Evolutionary conservation across 2,888 invertebrate species (phyloP), one percentile per base, ranked within the genome.

Genomic region (Aspidiotus destructor): DNA sequence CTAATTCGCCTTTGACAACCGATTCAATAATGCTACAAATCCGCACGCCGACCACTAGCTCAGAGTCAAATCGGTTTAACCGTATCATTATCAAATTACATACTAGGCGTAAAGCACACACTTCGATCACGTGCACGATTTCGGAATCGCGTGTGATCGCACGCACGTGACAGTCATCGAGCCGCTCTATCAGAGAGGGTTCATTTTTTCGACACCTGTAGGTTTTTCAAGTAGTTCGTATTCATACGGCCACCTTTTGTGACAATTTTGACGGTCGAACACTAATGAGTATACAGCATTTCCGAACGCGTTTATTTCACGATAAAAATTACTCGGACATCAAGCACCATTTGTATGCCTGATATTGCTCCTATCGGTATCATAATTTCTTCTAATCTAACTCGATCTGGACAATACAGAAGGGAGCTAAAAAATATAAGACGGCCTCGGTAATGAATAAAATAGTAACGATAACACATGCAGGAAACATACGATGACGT

Each of bases 21-120:
- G 28, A 28, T 28, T 28, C 28, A 28, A 28, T 28, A 28, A 28
- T 28, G 28, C 5, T 28, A 28, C 28, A 28, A 28, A 28, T 28
- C 28, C 28, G 28, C 28, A 28, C 28, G 28, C 28, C 28, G 28
- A 28, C 28, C 28, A 28, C 28, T 28, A 28, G 28, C 28, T 28
- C 28, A 28, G 28, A 28, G 28, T 54, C 55, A 16, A 15, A 9
- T 15, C 55, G 9, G n/a, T n/a, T 54, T 54, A 54, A 54, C n/a
- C 55, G 55, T n/a, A 54, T 54, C 55, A 54, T 54, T 54, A 54
- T 54, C n/a, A n/a, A 52, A 52, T 54, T 54, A 54, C 9, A 54
- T 7, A 54, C 3, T 7, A 54, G 55, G 55, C 55, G 55, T 54
- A n/a, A 54, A 54, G 55, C n/a, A 54, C 55, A 15, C 55, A 17